Base-by-base conservation (phyloP, 2,888 invertebrate species). In the Amiota mariae region DNA sequence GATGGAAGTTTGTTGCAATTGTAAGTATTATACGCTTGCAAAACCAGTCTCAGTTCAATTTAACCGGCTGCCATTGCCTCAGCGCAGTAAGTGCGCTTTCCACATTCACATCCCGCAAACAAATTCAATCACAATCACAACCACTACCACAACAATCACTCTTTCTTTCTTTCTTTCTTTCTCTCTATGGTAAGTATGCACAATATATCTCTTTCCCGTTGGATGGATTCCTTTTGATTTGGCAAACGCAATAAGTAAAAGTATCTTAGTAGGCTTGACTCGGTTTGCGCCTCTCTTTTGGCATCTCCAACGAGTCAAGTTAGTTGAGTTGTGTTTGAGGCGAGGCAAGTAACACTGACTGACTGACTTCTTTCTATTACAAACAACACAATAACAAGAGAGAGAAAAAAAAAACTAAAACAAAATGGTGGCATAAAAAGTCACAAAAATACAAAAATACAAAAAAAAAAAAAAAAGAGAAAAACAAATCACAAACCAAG, bases 361-460 rank as follows among this genome's bases (percentile, higher is more conserved):
- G 79, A 77, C 77, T 77, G 70, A 78, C 79, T 77, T 77, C 80
- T 85, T 85, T 81, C 79, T 82, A 79, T 78, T 71, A 73, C 77
- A 76, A 75, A 59, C 47, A 75, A 59, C 47, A 61, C n/a, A 63
- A 74, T 72, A 78, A 36, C 13, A 56, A 59, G 66, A 72, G 24
- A 46, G 56, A 15, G 63, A 73, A 75, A 71, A 74, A 79, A 73
- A 74, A 78, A 72, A 73, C 71, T 76, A 79, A 75, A 78, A 75
- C 76, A 73, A 79, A 77, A 76, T 70, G 79, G 71, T 72, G 20
- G 74, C 75, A 70, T 67, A 59, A 66, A 56, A 12, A 36, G 36
- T 12, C 18, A 56, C 18, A 56, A 15, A 56, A 56, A 56, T n/a
- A n/a, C n/a, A n/a, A n/a, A 54, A 73, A 59, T 73, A 70, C 54